These are phyloP conservation scores for Caligus rogercresseyi DNA, from an alignment of 1,140 invertebrate species.

Conservation along the genomic window DNA sequence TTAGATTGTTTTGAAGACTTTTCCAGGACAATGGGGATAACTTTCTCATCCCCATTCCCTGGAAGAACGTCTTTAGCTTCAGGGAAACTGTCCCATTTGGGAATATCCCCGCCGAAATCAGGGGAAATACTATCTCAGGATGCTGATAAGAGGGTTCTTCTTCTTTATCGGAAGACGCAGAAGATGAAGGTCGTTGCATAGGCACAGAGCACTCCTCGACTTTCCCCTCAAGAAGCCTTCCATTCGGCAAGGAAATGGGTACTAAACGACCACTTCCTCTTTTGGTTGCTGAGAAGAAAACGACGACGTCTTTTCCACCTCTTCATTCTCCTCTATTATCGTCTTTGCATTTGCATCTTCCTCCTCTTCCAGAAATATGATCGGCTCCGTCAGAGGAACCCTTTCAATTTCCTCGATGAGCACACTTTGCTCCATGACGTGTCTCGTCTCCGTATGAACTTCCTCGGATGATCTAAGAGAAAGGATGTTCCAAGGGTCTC, in stretches of 20 bases:
- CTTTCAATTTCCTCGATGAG: background rate
- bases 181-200: background rate
- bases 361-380: too few relatives aligned
- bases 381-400: too few relatives aligned
- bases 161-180: background rate
- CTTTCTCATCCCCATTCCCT: background rate
- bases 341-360: too few relatives aligned
- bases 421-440: background rate
- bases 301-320: background rate
- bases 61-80: background rate
- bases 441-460: background rate
- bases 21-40: background rate
- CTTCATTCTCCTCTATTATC: too few relatives aligned
- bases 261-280: conserved; percentile 7
- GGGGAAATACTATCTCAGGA: too few relatives aligned
- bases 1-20: background rate
- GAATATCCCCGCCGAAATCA: background rate
- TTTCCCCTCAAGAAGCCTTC: background rate
- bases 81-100: background rate
- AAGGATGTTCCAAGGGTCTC: background rate
- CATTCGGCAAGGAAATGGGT: conserved; percentile 7
- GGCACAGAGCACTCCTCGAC: background rate
- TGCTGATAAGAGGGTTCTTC: background rate
- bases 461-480: background rate
- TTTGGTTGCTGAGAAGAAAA: background rate